Percentiles rank a stretch among this genome's conserved stretches.
Evolutionary conservation across 2,888 invertebrate genomes (phyloP).

Genomic region (Agelastica alni): DNA sequence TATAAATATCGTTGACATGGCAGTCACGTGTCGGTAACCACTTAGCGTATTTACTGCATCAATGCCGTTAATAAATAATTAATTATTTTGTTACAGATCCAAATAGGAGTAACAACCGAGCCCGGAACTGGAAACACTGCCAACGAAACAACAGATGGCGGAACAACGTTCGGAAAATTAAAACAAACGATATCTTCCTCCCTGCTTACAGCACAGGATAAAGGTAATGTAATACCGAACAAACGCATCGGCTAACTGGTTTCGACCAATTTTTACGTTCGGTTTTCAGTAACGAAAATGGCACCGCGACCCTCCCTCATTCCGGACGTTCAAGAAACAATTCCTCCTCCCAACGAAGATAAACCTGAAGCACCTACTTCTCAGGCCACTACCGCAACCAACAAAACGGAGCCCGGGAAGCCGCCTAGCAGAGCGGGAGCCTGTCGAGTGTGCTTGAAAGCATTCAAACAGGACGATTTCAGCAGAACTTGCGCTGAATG

Average conservation of each 20-base stretch:
- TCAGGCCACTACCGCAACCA: constrained; percentile 53
- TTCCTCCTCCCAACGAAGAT: constrained; percentile 28
- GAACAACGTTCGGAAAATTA: constrained; percentile 79
- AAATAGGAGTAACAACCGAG: constrained; percentile 71
- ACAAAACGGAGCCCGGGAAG: constrained; percentile 68
- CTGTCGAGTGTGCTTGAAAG: constrained; percentile 84
- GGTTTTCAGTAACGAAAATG: constrained; percentile 71
- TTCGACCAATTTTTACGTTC: too few relatives aligned
- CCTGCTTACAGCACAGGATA: constrained; percentile 81
- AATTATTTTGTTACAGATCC: constrained; percentile 62
- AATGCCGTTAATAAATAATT: too few relatives aligned
- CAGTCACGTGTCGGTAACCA: too few relatives aligned
- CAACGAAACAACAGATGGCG: constrained; percentile 68
- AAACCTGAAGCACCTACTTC: constrained; percentile 55
- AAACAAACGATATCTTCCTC: constrained; percentile 82
- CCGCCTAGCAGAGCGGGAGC: constrained; percentile 78
- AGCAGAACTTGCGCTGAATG: constrained; percentile 88
- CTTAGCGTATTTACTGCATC: too few relatives aligned
- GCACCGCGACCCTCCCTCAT: constrained; percentile 67
- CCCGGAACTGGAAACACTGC: constrained; percentile 66
- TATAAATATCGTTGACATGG: too few relatives aligned
- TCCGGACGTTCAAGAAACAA: constrained; percentile 56
- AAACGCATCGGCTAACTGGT: too few relatives aligned
- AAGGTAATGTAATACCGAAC: too few relatives aligned
- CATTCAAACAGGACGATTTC: constrained; percentile 86